Evolutionary conservation across 2,888 invertebrate species (phyloP), one percentile per base, ranked within the genome.

Genomic region (Zeuzera pyrina): DNA sequence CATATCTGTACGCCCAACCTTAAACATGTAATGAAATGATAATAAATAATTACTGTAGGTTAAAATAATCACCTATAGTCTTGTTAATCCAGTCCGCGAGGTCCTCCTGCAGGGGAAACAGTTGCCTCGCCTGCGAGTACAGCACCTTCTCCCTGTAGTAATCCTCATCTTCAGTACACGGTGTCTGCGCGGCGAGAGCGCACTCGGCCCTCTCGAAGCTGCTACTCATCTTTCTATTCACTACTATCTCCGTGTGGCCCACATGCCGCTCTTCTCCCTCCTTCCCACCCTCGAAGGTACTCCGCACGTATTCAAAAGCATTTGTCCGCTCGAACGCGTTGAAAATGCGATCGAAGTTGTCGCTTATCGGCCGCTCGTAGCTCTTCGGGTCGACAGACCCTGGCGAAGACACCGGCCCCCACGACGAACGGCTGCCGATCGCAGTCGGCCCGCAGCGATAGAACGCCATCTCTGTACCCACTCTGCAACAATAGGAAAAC

Each of bases 71-170:
- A 94, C 94, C 91, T 43, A 94, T 85, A 34, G 90, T 91, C 65
- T 91, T 93, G 64, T 92, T 92, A 41, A 95, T 89, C 94, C 94
- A 95, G 49, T 94, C 93, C 4, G 94, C 92, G 34, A 94, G 76
- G 70, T 95, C 94, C 63, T 94, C 94, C 68, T 93, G 92, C 41
- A 94, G 78, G 0, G 94, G 94, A 53, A 91, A 88, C 52, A 94
- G 83, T 66, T 93, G 92, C 30, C 91, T 85, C 66, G 90, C 90
- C 72, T 94, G 93, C 39, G 90, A 89, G 57, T 89, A 88, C 57
- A 89, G 86, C 47, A 92, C 88, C 61, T 90, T 86, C 64, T 91
- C 91, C 52, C 91, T 85, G 64, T 89, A 91, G 53, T 86, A 88
- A 47, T 88, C 88, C 52, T 89, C 89, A 47, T 89, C 87, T 27